Percentiles rank a stretch among this genome's conserved stretches.
phyloP scores from a whole-genome alignment of 2,113 vertebrate species.

The Semnornis frantzii region DNA sequence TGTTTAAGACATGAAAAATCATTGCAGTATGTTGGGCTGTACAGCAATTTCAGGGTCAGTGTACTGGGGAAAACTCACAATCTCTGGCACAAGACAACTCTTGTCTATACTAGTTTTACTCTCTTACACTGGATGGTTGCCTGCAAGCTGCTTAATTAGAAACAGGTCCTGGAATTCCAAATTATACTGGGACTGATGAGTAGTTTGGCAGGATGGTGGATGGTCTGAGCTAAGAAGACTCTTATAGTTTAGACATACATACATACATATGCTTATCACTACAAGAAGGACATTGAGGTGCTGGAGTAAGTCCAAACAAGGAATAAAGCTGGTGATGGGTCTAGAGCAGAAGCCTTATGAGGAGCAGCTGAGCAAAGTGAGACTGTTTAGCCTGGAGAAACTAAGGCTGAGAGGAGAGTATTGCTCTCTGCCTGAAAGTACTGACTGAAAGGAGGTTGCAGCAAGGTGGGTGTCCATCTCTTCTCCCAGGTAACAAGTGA shows the following conservation, averaged over 20 bases:
- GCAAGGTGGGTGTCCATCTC: no score
- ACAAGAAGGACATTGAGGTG: no score
- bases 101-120: neutral
- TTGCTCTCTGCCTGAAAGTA: no score
- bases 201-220: neutral
- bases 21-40: accelerated
- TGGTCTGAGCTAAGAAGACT: neutral
- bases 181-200: neutral
- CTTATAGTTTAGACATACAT: neutral
- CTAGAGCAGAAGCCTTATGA: no score
- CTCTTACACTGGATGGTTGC: neutral
- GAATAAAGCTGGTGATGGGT: no score
- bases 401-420: no score
- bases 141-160: neutral
- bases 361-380: no score
- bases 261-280: neutral
- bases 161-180: neutral
- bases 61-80: neutral
- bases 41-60: neutral
- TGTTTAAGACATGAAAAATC: neutral
- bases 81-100: neutral
- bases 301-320: no score
- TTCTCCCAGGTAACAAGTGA: no score
- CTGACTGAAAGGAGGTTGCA: no score
- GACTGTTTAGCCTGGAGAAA: no score